Percentiles rank a stretch among this genome's conserved stretches.
Evolutionary conservation across 2,888 invertebrate species (phyloP).

Genomic region (Octonoba sinensis): DNA sequence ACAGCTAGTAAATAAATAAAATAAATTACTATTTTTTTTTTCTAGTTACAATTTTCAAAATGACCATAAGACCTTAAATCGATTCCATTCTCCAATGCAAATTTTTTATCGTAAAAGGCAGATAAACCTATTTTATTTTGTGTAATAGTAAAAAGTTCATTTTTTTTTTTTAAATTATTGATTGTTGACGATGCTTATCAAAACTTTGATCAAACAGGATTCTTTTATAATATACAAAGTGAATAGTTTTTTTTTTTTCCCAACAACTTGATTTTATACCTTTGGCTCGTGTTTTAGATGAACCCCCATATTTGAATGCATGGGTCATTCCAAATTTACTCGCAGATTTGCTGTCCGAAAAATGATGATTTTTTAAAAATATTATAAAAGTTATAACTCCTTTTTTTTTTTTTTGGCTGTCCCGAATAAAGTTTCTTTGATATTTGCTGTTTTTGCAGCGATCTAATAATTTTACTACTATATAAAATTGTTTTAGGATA

Average conservation of each 20-base stretch:
- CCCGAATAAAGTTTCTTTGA: background rate
- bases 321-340: no score
- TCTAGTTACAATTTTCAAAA: no score
- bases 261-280: conserved; percentile 7
- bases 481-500: no score
- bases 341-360: background rate
- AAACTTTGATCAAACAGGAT: no score
- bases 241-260: background rate
- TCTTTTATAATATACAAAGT: background rate
- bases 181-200: background rate
- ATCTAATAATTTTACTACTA: no score
- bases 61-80: background rate
- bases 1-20: no score
- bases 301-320: no score
- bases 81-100: background rate
- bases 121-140: conserved; percentile 20
- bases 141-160: background rate
- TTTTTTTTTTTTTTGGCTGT: background rate
- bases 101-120: conserved; percentile 6
- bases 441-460: background rate
- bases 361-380: background rate
- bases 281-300: no score
- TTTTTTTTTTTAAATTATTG: conserved; percentile 9
- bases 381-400: background rate
- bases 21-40: no score